A percentile compares a stretch with the other conserved stretches of the same genome.
These are phyloP conservation scores for Piezodorus guildinii DNA, from an alignment of 1,140 invertebrate species.

Conservation along the genomic window DNA sequence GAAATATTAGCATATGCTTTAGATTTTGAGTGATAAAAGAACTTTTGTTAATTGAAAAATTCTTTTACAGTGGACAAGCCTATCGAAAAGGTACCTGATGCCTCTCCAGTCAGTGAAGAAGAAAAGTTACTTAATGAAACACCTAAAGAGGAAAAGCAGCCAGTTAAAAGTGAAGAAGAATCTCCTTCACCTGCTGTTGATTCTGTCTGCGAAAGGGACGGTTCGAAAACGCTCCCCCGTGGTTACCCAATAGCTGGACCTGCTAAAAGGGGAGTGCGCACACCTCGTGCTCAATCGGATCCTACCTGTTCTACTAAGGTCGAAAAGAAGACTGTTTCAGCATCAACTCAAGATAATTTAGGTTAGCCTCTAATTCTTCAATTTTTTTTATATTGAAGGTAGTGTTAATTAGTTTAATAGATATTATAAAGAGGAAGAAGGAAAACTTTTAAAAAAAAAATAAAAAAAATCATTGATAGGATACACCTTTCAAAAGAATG, in stretches of 20 bases:
- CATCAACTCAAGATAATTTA: slow-evolving; percentile 23
- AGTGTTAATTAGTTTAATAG: too few relatives aligned
- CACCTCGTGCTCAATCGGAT: slow-evolving; percentile 30
- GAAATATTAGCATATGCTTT: too few relatives aligned
- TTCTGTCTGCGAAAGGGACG: background rate
- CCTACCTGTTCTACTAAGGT: slow-evolving; percentile 25
- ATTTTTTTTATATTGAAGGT: too few relatives aligned
- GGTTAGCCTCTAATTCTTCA: background rate
- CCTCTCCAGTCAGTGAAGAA: slow-evolving; percentile 17
- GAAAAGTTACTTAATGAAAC: slow-evolving; percentile 27
- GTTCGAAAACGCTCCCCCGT: slow-evolving; percentile 3
- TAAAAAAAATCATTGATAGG: too few relatives aligned
- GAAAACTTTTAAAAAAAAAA: too few relatives aligned
- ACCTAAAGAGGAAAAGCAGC: slow-evolving; percentile 14
- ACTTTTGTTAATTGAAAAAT: too few relatives aligned
- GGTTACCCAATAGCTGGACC: slow-evolving; percentile 11
- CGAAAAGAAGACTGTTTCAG: slow-evolving; percentile 23
- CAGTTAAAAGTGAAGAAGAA: background rate
- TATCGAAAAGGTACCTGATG: background rate
- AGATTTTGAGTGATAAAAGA: too few relatives aligned
- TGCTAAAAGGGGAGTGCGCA: slow-evolving; percentile 23
- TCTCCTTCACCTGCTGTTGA: background rate
- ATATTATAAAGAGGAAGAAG: too few relatives aligned
- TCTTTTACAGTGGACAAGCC: slow-evolving; percentile 8
- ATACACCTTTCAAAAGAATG: too few relatives aligned